A percentile compares a stretch with the other conserved stretches of the same genome.
Evolutionary conservation across 2,888 invertebrate genomes (phyloP).

Genomic region (Pyrocoelia pectoralis): DNA sequence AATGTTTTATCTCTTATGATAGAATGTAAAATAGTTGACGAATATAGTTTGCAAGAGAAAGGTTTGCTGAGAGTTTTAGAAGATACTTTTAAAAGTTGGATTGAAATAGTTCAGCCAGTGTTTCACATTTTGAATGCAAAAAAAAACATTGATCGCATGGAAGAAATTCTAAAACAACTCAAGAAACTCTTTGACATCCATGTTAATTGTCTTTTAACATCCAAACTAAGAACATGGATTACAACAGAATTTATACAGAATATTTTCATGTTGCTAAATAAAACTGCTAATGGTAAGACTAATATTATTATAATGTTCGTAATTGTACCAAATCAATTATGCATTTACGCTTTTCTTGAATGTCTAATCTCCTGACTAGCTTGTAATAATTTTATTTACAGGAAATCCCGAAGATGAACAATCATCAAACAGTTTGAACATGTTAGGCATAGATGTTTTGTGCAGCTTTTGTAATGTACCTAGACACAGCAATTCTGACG

Average conservation of each 20-base stretch:
- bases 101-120: conserved; percentile 23
- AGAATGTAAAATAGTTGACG: conserved; percentile 29
- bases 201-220: conserved; percentile 21
- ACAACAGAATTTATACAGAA: conserved; percentile 29
- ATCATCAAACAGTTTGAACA: neutral
- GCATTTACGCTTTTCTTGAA: too few species aligned
- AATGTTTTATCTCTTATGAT: conserved; percentile 38
- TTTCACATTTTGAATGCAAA: conserved; percentile 15
- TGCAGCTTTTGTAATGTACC: conserved; percentile 47
- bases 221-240: conserved; percentile 24
- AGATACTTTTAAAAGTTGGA: conserved; percentile 40
- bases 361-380: too few species aligned
- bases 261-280: conserved; percentile 35
- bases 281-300: conserved; percentile 13
- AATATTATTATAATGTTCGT: too few species aligned
- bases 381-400: conserved; percentile 6
- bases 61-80: conserved; percentile 17
- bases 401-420: neutral
- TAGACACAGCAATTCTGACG: conserved; percentile 32
- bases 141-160: conserved; percentile 12
- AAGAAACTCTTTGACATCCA: conserved; percentile 32
- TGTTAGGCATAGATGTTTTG: conserved; percentile 34
- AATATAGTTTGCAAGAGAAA: conserved; percentile 23
- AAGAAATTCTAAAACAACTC: conserved; percentile 29
- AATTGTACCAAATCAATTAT: too few species aligned